phyloP scores from a whole-genome alignment of 2,797 vertebrate species.

The Pteronotus mesoamericanus region DNA sequence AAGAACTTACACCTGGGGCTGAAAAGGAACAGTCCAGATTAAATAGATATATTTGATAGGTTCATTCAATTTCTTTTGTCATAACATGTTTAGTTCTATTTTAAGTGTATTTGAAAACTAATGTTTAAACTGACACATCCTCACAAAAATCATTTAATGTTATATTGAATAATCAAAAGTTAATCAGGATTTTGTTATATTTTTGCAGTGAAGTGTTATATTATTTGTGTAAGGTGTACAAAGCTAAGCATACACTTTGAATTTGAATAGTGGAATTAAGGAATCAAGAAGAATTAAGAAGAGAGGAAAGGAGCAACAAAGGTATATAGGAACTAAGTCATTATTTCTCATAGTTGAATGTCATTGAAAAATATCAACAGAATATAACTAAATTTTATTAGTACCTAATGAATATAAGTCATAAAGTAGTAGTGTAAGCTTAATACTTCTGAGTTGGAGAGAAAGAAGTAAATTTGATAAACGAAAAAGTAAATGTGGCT shows the following conservation, averaged over 20 bases:
- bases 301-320: background rate
- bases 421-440: background rate
- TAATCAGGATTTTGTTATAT: background rate
- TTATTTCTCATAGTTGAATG: background rate
- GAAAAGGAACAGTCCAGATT: background rate
- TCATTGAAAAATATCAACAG: background rate
- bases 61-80: background rate
- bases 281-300: background rate
- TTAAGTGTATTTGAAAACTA: background rate
- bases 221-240: background rate
- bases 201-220: background rate
- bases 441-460: background rate
- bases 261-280: background rate
- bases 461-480: background rate
- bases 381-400: background rate
- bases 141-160: background rate
- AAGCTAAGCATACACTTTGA: background rate
- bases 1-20: background rate
- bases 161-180: background rate
- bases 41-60: background rate
- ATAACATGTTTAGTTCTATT: background rate
- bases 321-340: background rate
- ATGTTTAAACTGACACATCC: background rate
- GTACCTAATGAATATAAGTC: background rate
- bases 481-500: background rate